Percentiles rank a stretch among this genome's conserved stretches.
phyloP scores from a whole-genome alignment of 92 coral and sea anemone species.

The Porites divaricata region DNA sequence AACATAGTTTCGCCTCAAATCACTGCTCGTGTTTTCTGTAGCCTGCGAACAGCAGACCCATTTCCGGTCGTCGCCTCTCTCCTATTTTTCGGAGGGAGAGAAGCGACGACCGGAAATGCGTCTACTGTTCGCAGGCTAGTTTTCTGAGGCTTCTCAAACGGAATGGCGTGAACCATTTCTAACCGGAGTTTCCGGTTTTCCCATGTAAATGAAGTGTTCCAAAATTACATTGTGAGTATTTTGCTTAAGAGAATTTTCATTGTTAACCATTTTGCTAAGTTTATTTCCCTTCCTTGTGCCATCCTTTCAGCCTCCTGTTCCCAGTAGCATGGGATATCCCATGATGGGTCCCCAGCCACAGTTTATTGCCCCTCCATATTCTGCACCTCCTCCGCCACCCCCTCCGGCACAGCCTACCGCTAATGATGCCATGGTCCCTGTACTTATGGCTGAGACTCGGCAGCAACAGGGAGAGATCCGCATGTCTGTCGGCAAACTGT shows the following conservation, averaged over 20 bases:
- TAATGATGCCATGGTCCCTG: conserved; percentile 96
- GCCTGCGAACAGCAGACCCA: no score
- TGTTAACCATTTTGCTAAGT: background rate
- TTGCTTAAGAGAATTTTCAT: background rate
- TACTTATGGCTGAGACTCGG: conserved; percentile 96
- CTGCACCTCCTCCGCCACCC: conserved; percentile 69
- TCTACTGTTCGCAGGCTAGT: no score
- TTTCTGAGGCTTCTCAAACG: no score
- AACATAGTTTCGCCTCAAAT: no score
- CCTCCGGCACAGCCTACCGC: conserved; percentile 73
- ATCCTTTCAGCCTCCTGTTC: conserved; percentile 59
- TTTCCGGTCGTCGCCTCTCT: no score
- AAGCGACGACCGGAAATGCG: no score
- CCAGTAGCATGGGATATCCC: conserved; percentile 70
- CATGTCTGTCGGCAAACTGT: conserved; percentile 87
- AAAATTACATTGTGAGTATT: no score
- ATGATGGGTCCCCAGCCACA: conserved; percentile 80
- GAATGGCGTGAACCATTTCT: no score
- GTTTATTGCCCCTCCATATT: conserved; percentile 69
- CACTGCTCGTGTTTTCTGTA: no score
- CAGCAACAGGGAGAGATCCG: conserved; percentile 98
- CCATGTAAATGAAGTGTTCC: background rate
- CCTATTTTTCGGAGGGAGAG: no score
- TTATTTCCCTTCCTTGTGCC: background rate
- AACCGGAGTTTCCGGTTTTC: no score